These are phyloP conservation scores for Odocoileus virginianus DNA, from an alignment of 2,113 vertebrate genomes.

Conservation along the genomic window DNA sequence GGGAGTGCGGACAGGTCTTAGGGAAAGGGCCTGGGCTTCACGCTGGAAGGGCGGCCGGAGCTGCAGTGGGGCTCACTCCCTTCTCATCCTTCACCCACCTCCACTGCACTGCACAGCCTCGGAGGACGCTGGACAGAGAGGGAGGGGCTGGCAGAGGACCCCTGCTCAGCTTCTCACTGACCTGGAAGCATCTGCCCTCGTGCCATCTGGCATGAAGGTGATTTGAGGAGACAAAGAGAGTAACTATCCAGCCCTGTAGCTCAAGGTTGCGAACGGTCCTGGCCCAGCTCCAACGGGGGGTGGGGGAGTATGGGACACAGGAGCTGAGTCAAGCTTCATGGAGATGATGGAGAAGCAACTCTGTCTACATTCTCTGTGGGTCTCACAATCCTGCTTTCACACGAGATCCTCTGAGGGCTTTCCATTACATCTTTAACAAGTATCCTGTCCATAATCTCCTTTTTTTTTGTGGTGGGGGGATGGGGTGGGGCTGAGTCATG, in stretches of 20 bases:
- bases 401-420: neutral
- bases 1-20: neutral
- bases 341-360: neutral
- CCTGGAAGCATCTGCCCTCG: neutral
- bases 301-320: neutral
- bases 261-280: neutral
- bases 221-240: neutral
- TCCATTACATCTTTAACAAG: neutral
- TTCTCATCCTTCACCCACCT: neutral
- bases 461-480: neutral
- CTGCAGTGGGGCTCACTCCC: rapidly evolving
- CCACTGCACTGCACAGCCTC: neutral
- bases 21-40: neutral
- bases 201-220: neutral
- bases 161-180: neutral
- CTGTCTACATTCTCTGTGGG: neutral
- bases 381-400: neutral
- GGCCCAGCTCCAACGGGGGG: neutral
- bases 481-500: neutral
- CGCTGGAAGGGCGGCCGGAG: neutral
- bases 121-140: too few relatives aligned
- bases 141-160: neutral
- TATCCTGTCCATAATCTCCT: neutral
- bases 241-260: neutral
- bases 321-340: neutral